These are phyloP conservation scores for Dyspetes luteomarginatus DNA, from an alignment of 2,888 invertebrate genomes.

Conservation along the genomic window DNA sequence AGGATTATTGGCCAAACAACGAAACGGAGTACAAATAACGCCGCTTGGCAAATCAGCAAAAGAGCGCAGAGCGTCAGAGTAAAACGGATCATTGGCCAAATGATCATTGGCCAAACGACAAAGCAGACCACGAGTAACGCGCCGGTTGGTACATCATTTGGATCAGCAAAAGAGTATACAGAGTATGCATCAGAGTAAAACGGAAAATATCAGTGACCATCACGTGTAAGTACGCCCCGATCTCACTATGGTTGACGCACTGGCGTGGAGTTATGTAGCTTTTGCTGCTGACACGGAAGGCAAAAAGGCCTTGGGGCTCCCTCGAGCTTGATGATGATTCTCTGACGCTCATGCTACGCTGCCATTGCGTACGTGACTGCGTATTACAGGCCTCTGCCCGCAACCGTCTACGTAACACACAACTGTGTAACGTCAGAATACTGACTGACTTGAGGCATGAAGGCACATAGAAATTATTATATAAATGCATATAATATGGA, in stretches of 20 bases:
- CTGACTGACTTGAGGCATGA: constrained; percentile 24
- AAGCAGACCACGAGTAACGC: not conserved
- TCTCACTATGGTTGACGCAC: constrained; percentile 21
- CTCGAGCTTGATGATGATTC: constrained; percentile 61
- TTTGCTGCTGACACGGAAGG: constrained; percentile 55
- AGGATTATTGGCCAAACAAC: constrained; percentile 7
- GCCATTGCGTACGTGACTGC: constrained; percentile 58
- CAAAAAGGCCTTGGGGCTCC: constrained; percentile 49
- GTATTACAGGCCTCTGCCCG: constrained; percentile 35
- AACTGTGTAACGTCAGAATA: constrained; percentile 33
- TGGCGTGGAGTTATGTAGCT: constrained; percentile 44
- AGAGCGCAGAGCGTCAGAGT: not conserved
- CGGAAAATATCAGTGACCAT: constrained; percentile 58
- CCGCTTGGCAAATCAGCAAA: constrained; percentile 5
- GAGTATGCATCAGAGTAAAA: constrained; percentile 50
- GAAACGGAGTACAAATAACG: not conserved
- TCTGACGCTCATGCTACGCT: constrained; percentile 50
- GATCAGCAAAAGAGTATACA: too few relatives aligned
- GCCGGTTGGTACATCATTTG: constrained; percentile 37
- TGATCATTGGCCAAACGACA: too few relatives aligned
- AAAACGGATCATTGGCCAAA: too few relatives aligned
- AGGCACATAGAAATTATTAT: constrained; percentile 23
- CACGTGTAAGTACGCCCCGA: constrained; percentile 41
- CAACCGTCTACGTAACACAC: constrained; percentile 12
- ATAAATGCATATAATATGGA: constrained; percentile 24